Base-by-base conservation (phyloP, 2,888 invertebrate species). In the Mantis religiosa region DNA sequence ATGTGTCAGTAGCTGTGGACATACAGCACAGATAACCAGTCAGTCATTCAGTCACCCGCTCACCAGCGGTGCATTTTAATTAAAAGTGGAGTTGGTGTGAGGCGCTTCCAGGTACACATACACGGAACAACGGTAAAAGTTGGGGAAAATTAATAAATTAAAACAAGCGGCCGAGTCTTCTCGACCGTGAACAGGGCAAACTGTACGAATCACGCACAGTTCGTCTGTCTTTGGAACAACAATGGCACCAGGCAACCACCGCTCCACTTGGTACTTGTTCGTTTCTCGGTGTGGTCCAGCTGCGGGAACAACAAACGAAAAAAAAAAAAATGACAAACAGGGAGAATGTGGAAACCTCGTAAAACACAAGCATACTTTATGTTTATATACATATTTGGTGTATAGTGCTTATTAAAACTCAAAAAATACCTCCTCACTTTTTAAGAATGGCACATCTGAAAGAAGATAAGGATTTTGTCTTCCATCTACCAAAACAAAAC, bases 21-120 rank as follows among this genome's bases (percentile, higher is more conserved):
- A 71, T 71, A 15, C 15, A 71, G 41, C 54, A 71, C 54, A 71
- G 41, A 41, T 41, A 41, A 12, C 41, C 54, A 71, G 15, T 71
- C 54, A 71, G 54, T 71, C 54, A 71, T 15, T 71, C 54, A 71
- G 54, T 71, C 54, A 71, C 54, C 25, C 54, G 54, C 54, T 71
- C 54, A 71, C 54, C 54, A 71, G 54, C 92, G 92, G 28, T 87
- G 89, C 89, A 87, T 89, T 89, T 89, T 89, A 89, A 89, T 89
- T 89, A 89, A 89, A 89, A 92, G 89, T 90, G 89, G 90, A 91
- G 91, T 92, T 92, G 92, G 91, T 92, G 91, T 92, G 92, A 91
- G 90, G 91, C 91, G 41, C 41, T 41, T 90, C 90, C 90, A 30
- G 41, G 41, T 41, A 34, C 41, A 27, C 85, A 28, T 30, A 85